phyloP scores from a whole-genome alignment of 2,888 invertebrate genomes.

The Ectobius pallidus region DNA sequence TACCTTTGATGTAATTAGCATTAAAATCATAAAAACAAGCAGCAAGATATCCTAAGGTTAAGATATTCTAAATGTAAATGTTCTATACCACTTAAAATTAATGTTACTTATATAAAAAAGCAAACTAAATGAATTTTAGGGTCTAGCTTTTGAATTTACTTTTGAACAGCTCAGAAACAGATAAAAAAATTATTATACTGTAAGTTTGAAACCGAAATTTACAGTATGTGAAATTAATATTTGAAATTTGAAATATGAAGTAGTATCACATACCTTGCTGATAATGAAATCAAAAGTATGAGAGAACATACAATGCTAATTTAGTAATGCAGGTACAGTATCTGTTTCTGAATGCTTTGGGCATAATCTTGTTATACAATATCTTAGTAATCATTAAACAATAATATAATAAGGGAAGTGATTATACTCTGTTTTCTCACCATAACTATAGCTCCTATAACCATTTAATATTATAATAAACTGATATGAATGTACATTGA shows the following conservation, averaged over 20 bases:
- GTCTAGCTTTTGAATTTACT: neutral
- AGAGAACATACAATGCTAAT: neutral
- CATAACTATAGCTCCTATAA: neutral
- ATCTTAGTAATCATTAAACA: neutral
- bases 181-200: neutral
- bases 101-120: conserved; percentile 10
- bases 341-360: conserved; percentile 3
- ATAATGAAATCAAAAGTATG: neutral
- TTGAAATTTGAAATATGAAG: neutral
- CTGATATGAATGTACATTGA: neutral
- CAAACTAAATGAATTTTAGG: neutral
- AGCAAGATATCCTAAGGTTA: conserved; percentile 11
- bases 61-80: conserved; percentile 4
- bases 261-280: neutral
- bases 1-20: no score
- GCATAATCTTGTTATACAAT: neutral
- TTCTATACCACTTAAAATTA: neutral
- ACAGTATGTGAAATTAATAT: no score
- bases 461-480: conserved; percentile 2
- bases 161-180: neutral
- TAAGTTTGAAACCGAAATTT: neutral
- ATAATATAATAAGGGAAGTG: neutral
- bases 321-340: neutral
- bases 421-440: neutral
- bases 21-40: neutral